Conservation (phyloP, 2,113 vertebrate species). For the Nothobranchius furzeri region DNA sequence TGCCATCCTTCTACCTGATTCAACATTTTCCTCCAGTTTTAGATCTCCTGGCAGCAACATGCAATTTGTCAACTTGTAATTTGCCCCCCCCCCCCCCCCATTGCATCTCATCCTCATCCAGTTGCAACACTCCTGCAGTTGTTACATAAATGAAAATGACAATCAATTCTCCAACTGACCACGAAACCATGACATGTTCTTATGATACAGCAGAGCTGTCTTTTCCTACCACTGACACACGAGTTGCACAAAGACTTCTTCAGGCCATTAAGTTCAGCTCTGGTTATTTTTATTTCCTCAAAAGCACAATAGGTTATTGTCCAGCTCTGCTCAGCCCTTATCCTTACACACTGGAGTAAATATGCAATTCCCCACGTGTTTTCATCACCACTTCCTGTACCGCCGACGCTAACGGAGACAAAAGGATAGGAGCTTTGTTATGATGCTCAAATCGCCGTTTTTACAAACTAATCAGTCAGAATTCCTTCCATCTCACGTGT, state of each 20-base stretch:
- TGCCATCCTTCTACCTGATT: background rate
- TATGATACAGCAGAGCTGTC: background rate
- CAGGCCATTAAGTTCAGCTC: background rate
- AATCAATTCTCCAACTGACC: constrained; percentile 31
- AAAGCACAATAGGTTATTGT: too few relatives aligned
- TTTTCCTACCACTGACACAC: background rate
- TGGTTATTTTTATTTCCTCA: background rate
- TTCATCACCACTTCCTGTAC: constrained; percentile 41
- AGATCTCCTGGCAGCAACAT: constrained; percentile 12
- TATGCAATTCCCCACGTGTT: constrained; percentile 61
- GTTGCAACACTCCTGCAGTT: constrained; percentile 20
- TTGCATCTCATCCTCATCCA: constrained; percentile 19
- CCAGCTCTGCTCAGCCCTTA: too few relatives aligned
- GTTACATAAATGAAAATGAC: constrained; percentile 52
- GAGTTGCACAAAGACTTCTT: background rate
- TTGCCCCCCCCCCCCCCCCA: constrained; percentile 11
- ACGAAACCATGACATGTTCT: background rate
- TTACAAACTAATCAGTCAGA: constrained; percentile 41
- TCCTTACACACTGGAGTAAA: too few relatives aligned
- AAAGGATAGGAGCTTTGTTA: constrained; percentile 61
- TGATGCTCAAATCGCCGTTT: constrained; percentile 56
- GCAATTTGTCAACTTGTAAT: constrained; percentile 46
- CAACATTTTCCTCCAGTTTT: constrained; percentile 15
- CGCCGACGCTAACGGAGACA: constrained; percentile 66
- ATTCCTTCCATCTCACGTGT: constrained; percentile 24